Conservation (phyloP, 2,888 invertebrate genomes). For the Napeogenes sylphis region DNA sequence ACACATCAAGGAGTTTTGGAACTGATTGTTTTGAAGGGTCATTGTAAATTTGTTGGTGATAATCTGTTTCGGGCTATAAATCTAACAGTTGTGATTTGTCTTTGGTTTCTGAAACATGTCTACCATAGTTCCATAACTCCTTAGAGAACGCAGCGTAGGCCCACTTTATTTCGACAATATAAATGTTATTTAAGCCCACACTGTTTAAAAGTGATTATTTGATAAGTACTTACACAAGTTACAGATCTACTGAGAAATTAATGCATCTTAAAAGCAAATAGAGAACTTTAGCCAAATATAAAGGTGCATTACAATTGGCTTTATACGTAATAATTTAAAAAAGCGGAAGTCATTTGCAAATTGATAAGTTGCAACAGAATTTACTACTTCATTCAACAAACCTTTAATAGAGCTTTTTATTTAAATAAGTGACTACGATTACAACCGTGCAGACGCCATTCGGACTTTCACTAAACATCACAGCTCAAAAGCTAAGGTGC, state of each 20-base stretch:
- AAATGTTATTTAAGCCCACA: slow-evolving; percentile 33
- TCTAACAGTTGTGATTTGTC: slow-evolving; percentile 70
- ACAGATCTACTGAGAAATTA: slow-evolving; percentile 75
- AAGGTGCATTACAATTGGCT: slow-evolving; percentile 28
- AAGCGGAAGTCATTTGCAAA: slow-evolving; percentile 24
- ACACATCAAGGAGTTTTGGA: slow-evolving; percentile 75
- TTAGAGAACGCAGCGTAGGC: slow-evolving; percentile 42
- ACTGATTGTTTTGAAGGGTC: slow-evolving; percentile 46
- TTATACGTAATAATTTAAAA: slow-evolving; percentile 4
- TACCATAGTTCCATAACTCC: slow-evolving; percentile 72
- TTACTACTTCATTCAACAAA: slow-evolving; percentile 37
- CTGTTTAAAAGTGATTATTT: slow-evolving; percentile 52
- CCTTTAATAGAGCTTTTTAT: slow-evolving; percentile 50
- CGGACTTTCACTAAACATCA: slow-evolving; percentile 50
- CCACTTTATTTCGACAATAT: slow-evolving; percentile 30
- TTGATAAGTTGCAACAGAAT: slow-evolving; percentile 25
- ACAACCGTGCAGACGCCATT: slow-evolving; percentile 22
- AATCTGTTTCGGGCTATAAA: slow-evolving; percentile 56
- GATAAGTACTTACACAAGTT: slow-evolving; percentile 75
- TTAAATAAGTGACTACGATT: slow-evolving; percentile 57
- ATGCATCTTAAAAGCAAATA: slow-evolving; percentile 70
- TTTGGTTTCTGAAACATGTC: slow-evolving; percentile 66
- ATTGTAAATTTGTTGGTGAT: slow-evolving; percentile 41
- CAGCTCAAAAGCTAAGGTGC: slow-evolving; percentile 69
- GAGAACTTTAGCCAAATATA: slow-evolving; percentile 59